These are phyloP conservation scores for Phyllostomus discolor DNA, from an alignment of 2,113 vertebrate genomes.

Conservation along the genomic window DNA sequence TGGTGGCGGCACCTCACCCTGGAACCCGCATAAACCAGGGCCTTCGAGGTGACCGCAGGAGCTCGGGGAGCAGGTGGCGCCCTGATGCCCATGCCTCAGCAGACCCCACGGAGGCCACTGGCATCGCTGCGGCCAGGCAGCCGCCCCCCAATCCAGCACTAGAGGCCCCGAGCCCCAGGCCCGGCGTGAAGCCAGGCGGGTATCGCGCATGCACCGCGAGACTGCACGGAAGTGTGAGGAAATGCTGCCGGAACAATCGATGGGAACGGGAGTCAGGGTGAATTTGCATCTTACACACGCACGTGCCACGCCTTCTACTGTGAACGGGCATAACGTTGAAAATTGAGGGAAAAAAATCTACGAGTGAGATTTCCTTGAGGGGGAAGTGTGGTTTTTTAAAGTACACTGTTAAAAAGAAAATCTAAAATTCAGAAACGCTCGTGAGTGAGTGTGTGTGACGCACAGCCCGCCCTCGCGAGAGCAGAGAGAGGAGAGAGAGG, in stretches of 20 bases:
- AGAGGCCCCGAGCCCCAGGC: neutral
- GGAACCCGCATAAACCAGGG: fast-evolving
- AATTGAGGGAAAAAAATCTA: neutral
- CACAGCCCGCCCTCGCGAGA: neutral
- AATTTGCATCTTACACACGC: neutral
- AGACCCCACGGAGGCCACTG: neutral
- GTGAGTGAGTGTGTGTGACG: neutral
- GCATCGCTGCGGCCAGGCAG: fast-evolving
- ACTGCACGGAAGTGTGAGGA: neutral
- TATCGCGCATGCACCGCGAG: fast-evolving
- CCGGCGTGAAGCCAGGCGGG: no score
- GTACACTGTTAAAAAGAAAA: neutral
- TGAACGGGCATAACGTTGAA: neutral
- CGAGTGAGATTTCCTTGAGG: neutral
- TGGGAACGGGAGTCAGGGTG: neutral
- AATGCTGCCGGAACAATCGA: neutral
- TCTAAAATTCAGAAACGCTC: neutral
- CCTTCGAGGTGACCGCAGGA: fast-evolving
- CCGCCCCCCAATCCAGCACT: neutral
- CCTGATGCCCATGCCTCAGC: fast-evolving
- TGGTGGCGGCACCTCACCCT: neutral
- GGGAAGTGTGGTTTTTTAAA: neutral
- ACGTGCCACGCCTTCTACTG: neutral
- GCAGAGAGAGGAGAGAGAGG: no score
- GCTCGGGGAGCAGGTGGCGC: fast-evolving